Conservation (phyloP, 2,113 vertebrate species). For the Neotoma lepida region DNA sequence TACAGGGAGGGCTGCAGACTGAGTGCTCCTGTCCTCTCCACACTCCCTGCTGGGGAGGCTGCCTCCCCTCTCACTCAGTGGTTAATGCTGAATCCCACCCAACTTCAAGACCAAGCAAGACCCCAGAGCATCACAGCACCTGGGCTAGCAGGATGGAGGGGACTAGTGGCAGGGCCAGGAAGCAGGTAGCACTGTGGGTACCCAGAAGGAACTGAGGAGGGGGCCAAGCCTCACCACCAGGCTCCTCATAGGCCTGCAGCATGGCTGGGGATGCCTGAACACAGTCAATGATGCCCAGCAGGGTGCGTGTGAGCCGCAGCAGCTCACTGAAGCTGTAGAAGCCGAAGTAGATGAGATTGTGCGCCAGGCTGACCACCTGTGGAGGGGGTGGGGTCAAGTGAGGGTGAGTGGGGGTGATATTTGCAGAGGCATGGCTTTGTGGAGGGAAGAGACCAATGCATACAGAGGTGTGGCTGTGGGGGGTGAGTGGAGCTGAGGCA, state of each 20-base stretch:
- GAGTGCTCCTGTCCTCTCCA: no score
- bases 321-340: slow-evolving; percentile 99
- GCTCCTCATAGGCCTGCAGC: slow-evolving; percentile 89
- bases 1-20: not conserved
- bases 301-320: slow-evolving; percentile 93
- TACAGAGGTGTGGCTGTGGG: not conserved
- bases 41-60: not conserved
- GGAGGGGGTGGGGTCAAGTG: not conserved
- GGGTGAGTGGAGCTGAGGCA: not conserved
- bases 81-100: not conserved
- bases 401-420: not conserved
- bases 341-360: slow-evolving; percentile 98
- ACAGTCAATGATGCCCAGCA: slow-evolving; percentile 97
- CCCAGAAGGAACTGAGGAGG: not conserved
- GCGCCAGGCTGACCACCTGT: slow-evolving; percentile 96
- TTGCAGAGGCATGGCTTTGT: not conserved
- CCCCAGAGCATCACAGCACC: not conserved
- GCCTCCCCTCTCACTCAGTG: not conserved
- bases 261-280: slow-evolving; percentile 88
- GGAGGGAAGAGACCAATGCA: not conserved
- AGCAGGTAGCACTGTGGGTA: not conserved
- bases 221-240: slow-evolving; percentile 84
- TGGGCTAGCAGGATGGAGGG: not conserved
- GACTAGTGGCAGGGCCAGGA: not conserved
- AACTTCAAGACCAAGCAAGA: not conserved